Conservation (phyloP, 2,888 invertebrate genomes). For the Pseudolycoriella hygida region DNA sequence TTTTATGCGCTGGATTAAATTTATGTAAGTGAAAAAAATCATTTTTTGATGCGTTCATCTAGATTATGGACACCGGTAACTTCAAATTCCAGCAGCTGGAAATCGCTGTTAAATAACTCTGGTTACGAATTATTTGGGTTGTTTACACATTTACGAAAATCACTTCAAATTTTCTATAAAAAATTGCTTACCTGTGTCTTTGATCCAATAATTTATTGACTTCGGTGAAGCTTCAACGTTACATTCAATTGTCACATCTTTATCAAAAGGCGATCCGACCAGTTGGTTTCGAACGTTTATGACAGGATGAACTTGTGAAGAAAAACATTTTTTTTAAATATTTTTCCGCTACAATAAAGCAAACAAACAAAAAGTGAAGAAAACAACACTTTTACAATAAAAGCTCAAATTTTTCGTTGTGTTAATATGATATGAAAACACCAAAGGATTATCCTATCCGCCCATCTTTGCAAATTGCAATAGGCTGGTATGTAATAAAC, state of each 20-base stretch:
- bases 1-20: too few relatives aligned
- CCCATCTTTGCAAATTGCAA: too few relatives aligned
- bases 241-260: constrained; percentile 76
- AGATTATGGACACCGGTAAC: too few relatives aligned
- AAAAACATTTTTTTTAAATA: constrained; percentile 17
- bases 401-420: not conserved
- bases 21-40: too few relatives aligned
- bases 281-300: constrained; percentile 86
- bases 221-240: constrained; percentile 79
- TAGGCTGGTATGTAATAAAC: too few relatives aligned
- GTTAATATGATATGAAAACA: not conserved
- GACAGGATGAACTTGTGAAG: constrained; percentile 64
- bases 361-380: not conserved
- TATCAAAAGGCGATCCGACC: constrained; percentile 72
- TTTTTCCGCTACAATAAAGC: constrained; percentile 8
- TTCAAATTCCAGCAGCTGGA: too few relatives aligned
- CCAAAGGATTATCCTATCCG: too few relatives aligned
- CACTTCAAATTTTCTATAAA: too few relatives aligned
- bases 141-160: too few relatives aligned
- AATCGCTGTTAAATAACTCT: too few relatives aligned
- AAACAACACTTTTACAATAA: not conserved
- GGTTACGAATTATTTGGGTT: too few relatives aligned
- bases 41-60: too few relatives aligned
- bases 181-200: constrained; percentile 55
- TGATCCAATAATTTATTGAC: constrained; percentile 81